Base-by-base conservation (phyloP, 1,140 invertebrate genomes). In the Formica exsecta region DNA sequence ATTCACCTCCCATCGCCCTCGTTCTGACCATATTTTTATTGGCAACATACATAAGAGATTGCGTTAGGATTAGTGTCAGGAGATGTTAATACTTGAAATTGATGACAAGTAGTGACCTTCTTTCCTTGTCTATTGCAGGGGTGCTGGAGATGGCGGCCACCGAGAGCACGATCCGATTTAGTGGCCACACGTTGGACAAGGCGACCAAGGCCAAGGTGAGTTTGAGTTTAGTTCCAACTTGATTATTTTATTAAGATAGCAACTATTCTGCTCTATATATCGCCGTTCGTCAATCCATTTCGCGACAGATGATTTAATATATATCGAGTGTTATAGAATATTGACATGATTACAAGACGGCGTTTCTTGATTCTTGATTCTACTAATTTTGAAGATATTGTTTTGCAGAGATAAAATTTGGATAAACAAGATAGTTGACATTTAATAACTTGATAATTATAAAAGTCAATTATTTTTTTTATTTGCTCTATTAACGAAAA, bases 101-200 rank as follows among this genome's bases (percentile, higher is more conserved):
- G 25, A 32, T 66, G 71, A 79, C 77, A 77, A 59, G 36, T 51
- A 36, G 51, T 90, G 85, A 89, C 85, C 88, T 48, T 85, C 25
- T 89, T 89, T 90, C 91, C 22, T 80, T 80, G 86, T 93, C 91
- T 94, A 88, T 96, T 96, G n/a, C 94, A 96, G 96, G 96, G 94
- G 96, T 96, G 93, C 93, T 97, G 96, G 96, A 97, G 94, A 97
- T 97, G 96, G 96, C 96, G 91, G 97, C 97, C 89, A 97, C 97
- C 88, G 97, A 97, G 94, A 97, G 96, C 93, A 96, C 97, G 91
- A 97, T 98, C 93, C 97, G 97, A 95, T 98, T 99, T 96, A 98
- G 98, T 96, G 98, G 98, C 90, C 98, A 99, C 95, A 99, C 99
- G 89, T 96, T 99, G 92, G 99, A 99, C 96, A 99, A 99, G 96